These are phyloP conservation scores for Harpagus bidentatus DNA, from an alignment of 2,113 vertebrate genomes.

Conservation along the genomic window DNA sequence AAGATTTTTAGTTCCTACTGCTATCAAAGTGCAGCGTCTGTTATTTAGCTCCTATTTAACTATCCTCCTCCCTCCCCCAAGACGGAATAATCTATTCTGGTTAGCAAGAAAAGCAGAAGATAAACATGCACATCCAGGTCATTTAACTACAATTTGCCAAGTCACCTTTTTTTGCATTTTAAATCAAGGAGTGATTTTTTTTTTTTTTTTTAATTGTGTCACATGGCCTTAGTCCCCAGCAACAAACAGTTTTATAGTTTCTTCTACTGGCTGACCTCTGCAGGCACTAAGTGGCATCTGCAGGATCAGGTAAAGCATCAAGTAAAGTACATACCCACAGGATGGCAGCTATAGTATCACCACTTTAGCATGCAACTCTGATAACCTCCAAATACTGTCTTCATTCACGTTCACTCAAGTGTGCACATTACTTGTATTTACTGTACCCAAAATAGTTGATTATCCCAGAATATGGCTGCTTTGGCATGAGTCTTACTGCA, in stretches of 20 bases:
- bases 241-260: neutral
- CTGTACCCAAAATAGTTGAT: neutral
- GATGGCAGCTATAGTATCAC: neutral
- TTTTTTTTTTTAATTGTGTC: neutral
- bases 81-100: constrained; percentile 7
- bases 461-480: neutral
- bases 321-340: neutral
- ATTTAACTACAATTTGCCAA: neutral
- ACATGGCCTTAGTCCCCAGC: neutral
- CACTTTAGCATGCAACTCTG: neutral
- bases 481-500: neutral
- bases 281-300: neutral
- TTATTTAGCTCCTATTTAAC: constrained; percentile 31
- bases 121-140: neutral
- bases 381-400: neutral
- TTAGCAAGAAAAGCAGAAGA: constrained; percentile 19
- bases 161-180: neutral
- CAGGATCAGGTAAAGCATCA: neutral
- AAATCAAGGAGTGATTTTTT: neutral
- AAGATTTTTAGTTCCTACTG: neutral
- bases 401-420: neutral
- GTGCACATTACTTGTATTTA: no score
- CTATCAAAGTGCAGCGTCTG: neutral
- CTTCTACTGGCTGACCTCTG: neutral
- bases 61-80: neutral